A percentile compares a stretch with the other conserved stretches of the same genome.
phyloP scores from a whole-genome alignment of 2,113 vertebrate species.

The Macquaria ambigua region DNA sequence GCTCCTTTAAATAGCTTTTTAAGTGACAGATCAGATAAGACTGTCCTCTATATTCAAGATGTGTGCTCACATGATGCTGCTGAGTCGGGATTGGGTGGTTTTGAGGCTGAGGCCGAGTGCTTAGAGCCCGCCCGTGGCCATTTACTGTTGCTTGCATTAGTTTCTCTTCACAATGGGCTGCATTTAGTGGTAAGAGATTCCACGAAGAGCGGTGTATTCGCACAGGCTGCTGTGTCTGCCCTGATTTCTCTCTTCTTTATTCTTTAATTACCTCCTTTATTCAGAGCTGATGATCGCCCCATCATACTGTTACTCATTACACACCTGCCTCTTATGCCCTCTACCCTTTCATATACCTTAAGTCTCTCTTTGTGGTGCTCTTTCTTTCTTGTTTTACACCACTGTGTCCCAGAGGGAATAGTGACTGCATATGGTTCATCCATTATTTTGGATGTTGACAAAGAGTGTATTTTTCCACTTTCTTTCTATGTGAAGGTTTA shows the following conservation, averaged over 20 bases:
- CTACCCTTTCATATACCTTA: neutral
- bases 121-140: conserved; percentile 14
- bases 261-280: conserved; percentile 44
- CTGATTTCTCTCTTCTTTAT: conserved; percentile 16
- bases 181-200: conserved; percentile 48
- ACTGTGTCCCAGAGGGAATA: neutral
- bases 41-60: neutral
- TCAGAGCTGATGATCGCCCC: conserved; percentile 4
- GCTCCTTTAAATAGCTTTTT: conserved; percentile 4
- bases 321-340: conserved; percentile 3
- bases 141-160: conserved; percentile 42
- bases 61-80: conserved; percentile 14
- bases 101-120: neutral
- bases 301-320: neutral
- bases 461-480: conserved; percentile 40
- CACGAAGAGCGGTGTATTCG: neutral
- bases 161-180: conserved; percentile 20
- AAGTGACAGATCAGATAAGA: conserved; percentile 23
- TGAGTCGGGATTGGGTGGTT: neutral
- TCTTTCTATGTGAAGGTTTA: conserved; percentile 22
- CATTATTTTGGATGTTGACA: conserved; percentile 54
- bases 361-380: conserved; percentile 6
- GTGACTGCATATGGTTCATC: conserved; percentile 55
- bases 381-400: conserved; percentile 2
- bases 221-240: conserved; percentile 13